Percentiles rank a stretch among this genome's conserved stretches.
phyloP scores from a whole-genome alignment of 1,140 invertebrate genomes.

The Heliconius hewitsoni region DNA sequence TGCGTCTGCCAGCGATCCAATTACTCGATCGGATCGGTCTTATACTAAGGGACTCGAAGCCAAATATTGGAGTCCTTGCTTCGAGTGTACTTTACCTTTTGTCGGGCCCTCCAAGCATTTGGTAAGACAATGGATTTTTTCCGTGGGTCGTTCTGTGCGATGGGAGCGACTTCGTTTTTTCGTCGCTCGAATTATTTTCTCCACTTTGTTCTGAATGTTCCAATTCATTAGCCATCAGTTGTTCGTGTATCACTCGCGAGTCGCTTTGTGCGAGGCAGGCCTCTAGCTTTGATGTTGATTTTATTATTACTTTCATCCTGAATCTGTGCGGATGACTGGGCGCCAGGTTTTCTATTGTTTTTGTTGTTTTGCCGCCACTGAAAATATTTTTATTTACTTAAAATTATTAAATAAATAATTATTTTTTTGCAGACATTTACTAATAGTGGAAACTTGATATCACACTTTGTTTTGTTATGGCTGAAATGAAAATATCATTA shows the following conservation, averaged over 20 bases:
- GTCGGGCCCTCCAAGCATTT: slow-evolving; percentile 22
- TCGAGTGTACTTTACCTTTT: slow-evolving; percentile 30
- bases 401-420: neutral
- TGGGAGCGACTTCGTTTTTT: slow-evolving; percentile 13
- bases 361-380: slow-evolving; percentile 66
- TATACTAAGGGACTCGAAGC: slow-evolving; percentile 5
- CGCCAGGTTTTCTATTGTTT: slow-evolving; percentile 63
- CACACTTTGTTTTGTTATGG: too few relatives aligned
- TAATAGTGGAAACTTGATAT: too few relatives aligned
- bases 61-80: slow-evolving; percentile 24
- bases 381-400: slow-evolving; percentile 24
- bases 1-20: slow-evolving; percentile 24
- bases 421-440: too few relatives aligned
- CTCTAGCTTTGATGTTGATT: slow-evolving; percentile 46
- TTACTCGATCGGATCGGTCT: slow-evolving; percentile 22
- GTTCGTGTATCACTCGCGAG: slow-evolving; percentile 37
- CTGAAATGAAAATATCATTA: too few relatives aligned
- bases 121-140: slow-evolving; percentile 30
- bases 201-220: slow-evolving; percentile 19
- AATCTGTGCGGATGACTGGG: slow-evolving; percentile 67
- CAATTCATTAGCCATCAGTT: slow-evolving; percentile 21
- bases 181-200: slow-evolving; percentile 24
- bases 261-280: slow-evolving; percentile 44
- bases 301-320: slow-evolving; percentile 57
- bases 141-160: slow-evolving; percentile 23